A percentile compares a stretch with the other conserved stretches of the same genome.
phyloP scores from a whole-genome alignment of 2,888 invertebrate species.

The Norana najaformis region DNA sequence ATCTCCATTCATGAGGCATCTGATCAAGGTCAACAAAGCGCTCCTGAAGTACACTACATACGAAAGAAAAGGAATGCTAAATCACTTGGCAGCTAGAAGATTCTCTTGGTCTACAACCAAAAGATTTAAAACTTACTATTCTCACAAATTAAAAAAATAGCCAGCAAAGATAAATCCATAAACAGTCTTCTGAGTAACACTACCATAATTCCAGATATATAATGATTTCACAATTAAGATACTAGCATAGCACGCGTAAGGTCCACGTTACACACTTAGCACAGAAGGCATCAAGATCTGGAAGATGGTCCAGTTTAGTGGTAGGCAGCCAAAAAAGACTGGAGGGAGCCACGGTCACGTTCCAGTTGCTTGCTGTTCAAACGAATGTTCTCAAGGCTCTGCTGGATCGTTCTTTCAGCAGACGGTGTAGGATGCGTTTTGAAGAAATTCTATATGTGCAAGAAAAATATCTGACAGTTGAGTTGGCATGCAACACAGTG shows the following conservation, averaged over 20 bases:
- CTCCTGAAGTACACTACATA: background rate
- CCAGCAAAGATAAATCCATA: background rate
- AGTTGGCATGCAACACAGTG: background rate
- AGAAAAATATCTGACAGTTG: background rate
- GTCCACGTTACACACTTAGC: background rate
- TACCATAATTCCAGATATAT: too few relatives aligned
- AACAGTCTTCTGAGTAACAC: background rate
- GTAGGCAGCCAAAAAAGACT: constrained; percentile 44
- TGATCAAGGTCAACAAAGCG: background rate
- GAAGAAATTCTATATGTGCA: constrained; percentile 67
- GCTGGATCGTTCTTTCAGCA: constrained; percentile 85
- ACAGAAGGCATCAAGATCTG: constrained; percentile 13
- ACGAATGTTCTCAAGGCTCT: constrained; percentile 86
- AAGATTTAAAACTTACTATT: background rate
- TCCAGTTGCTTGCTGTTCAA: constrained; percentile 85
- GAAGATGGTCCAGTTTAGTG: constrained; percentile 8
- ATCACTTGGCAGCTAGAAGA: background rate
- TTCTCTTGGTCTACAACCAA: background rate
- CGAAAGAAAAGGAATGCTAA: background rate
- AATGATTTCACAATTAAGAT: background rate
- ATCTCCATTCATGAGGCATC: background rate
- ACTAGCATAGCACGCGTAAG: background rate
- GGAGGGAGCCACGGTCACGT: constrained; percentile 74
- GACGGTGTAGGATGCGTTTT: constrained; percentile 73
- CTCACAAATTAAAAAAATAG: background rate